Conservation (phyloP, 2,888 invertebrate species). For the Osmoderma eremita region DNA sequence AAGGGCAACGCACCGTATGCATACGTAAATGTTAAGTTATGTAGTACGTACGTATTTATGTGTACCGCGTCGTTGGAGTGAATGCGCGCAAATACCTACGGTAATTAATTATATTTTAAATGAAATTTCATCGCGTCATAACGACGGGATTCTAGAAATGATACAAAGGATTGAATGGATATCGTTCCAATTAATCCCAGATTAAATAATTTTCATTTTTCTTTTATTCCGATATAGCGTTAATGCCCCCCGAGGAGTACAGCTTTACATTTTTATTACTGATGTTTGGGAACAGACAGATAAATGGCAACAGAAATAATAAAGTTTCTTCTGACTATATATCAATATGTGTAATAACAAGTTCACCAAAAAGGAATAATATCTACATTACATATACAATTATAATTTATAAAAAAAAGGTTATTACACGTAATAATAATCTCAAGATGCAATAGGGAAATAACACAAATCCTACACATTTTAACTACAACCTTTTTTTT, state of each 20-base stretch:
- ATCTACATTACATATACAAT: no score
- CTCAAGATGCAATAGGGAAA: no score
- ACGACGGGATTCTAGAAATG: constrained; percentile 28
- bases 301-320: no score
- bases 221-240: constrained; percentile 18
- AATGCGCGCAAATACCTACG: constrained; percentile 31
- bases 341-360: no score
- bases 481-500: no score
- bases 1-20: neutral
- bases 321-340: no score
- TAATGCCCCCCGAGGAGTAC: neutral
- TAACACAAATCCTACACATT: no score
- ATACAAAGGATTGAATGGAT: constrained; percentile 31
- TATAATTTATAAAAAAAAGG: no score
- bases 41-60: constrained; percentile 12
- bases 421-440: no score
- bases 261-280: no score
- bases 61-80: neutral
- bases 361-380: no score
- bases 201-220: constrained; percentile 29
- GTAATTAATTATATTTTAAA: constrained; percentile 40
- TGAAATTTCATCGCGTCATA: constrained; percentile 24
- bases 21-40: constrained; percentile 1
- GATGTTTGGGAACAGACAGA: no score
- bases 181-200: constrained; percentile 32